Percentiles rank a stretch among this genome's conserved stretches.
Evolutionary conservation across 2,888 invertebrate species (phyloP).

Genomic region (Syritta pipiens): DNA sequence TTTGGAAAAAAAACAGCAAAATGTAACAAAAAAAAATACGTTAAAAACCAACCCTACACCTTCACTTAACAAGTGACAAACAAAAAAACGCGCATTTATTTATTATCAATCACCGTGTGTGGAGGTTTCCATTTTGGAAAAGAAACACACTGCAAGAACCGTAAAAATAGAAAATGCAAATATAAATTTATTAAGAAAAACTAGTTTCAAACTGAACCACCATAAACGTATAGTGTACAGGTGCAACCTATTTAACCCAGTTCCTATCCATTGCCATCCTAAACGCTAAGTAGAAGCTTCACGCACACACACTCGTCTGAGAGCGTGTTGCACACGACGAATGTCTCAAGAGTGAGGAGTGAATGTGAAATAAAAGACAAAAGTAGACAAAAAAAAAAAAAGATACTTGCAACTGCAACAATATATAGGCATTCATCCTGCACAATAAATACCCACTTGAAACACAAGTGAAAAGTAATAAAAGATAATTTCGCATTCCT

Average conservation of each 20-base stretch:
- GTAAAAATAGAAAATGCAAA: constrained; percentile 56
- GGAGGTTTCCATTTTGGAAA: constrained; percentile 38
- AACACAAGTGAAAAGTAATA: constrained; percentile 57
- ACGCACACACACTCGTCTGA: no score
- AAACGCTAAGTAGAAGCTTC: constrained; percentile 17
- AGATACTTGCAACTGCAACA: no score
- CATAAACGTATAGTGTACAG: constrained; percentile 52
- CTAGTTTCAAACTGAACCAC: constrained; percentile 44
- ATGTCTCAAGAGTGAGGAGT: no score
- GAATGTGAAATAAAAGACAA: no score
- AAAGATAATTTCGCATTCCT: constrained; percentile 67
- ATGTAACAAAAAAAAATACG: no score
- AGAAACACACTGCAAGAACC: constrained; percentile 9
- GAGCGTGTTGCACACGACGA: no score
- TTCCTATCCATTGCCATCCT: constrained; percentile 47
- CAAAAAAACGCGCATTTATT: background rate
- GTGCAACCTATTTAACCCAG: constrained; percentile 63
- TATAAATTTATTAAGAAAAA: constrained; percentile 44
- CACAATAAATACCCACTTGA: constrained; percentile 59
- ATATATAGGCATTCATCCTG: no score
- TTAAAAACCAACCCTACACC: no score
- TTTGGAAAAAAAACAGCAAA: no score
- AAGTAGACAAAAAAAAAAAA: no score
- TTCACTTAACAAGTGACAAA: constrained; percentile 6
- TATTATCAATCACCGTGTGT: constrained; percentile 1